A percentile compares a stretch with the other conserved stretches of the same genome.
phyloP scores from a whole-genome alignment of 2,797 vertebrate genomes.

The Poliocrania exsul region DNA sequence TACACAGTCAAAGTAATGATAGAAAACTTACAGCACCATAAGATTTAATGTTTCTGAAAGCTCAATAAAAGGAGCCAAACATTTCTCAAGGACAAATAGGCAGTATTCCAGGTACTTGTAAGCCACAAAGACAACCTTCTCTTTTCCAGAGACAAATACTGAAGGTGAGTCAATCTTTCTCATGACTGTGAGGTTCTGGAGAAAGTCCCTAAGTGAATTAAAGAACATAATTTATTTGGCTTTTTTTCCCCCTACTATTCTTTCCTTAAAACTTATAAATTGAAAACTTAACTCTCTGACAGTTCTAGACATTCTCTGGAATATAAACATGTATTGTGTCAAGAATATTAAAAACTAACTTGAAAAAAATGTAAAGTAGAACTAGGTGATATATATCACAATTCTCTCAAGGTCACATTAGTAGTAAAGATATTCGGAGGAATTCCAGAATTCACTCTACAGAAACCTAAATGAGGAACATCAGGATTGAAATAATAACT shows the following conservation, averaged over 20 bases:
- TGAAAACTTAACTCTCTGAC: not conserved
- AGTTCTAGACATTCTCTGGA: not conserved
- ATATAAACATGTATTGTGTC: not conserved
- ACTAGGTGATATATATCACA: not conserved
- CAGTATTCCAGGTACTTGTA: not conserved
- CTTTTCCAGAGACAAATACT: not conserved
- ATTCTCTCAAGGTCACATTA: not conserved
- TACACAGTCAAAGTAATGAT: not conserved
- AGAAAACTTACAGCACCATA: slow-evolving; percentile 10
- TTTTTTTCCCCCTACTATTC: accelerated
- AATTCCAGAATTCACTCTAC: not conserved
- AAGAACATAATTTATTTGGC: not conserved
- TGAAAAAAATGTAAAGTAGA: not conserved
- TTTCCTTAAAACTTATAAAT: not conserved
- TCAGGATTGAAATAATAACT: not conserved
- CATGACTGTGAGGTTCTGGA: not conserved
- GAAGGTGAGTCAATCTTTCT: not conserved
- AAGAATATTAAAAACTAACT: not conserved
- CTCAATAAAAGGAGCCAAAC: not conserved
- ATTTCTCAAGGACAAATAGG: not conserved
- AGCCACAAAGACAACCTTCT: not conserved
- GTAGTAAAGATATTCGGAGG: not conserved
- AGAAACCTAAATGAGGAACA: not conserved
- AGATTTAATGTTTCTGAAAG: slow-evolving; percentile 39
- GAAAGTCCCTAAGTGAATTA: not conserved